Evolutionary conservation across 2,888 invertebrate species (phyloP), one percentile per base, ranked within the genome.

Genomic region (Hesperia comma): DNA sequence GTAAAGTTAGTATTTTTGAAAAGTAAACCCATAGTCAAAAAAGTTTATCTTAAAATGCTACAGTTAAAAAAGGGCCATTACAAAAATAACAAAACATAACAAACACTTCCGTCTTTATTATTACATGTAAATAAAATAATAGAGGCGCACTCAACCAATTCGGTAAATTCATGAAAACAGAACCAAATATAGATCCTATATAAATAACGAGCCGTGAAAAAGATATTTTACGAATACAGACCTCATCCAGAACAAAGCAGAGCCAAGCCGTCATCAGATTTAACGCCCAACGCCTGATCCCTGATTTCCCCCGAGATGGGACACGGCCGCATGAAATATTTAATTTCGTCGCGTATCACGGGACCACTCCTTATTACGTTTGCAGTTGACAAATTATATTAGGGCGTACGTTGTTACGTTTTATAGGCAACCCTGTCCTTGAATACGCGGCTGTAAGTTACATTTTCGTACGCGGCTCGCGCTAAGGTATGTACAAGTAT

Each of bases 381-480:
- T 82, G 79, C 79, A 83, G 76, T 84, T 84, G 83, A 86, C 85
- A 83, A 83, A 87, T 84, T 82, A 82, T 78, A 80, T 82, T 77
- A 78, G 68, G 51, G 41, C 51, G 57, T 64, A 63, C 58, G 41
- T 53, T 58, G 57, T 64, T 64, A 58, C 58, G 64, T 58, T 64
- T 64, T 64, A 58, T 58, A 32, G 58, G 21, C 51, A 41, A 51
- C 62, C 62, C 62, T 43, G 19, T 5, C 32, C 21, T 37, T 37
- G 37, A 37, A 37, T 33, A 12, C 3, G 10, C 3, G 37, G 12
- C 37, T 10, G 37, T 26, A 26, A 37, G 37, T 37, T 37, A 37
- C 12, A 37, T 37, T 12, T 0, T 12, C 10, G 10, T 37, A 37
- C 37, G 33, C 37, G 37, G 26, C 26, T 26, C 5, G 5, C 26